Base-by-base conservation (phyloP, 1,140 invertebrate species). In the Zaprionus inermis region DNA sequence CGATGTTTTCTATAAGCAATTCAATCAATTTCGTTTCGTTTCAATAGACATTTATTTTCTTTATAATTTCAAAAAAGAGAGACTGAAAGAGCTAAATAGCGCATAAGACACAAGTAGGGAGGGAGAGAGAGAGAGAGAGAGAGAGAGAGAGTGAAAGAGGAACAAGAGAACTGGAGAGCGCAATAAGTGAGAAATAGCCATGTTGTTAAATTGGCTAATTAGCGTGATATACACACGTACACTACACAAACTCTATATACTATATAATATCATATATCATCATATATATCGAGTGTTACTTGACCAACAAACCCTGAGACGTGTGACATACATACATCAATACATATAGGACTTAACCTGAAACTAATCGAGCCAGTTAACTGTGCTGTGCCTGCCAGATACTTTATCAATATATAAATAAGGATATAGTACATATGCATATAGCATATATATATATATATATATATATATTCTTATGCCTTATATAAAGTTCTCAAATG, bases 1-100 rank as follows among this genome's bases (percentile, higher is more conserved):
- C 3, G 9, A 20, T 18, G 18, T 11, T 30, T 7, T 11, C 10
- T 30, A 16, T 34, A 67, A 68, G 46, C 70, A 68, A 58, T 59
- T 16, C 30, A 61, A 61, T 61, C 24, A 51, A 59, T 72, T 72
- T 54, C n/a, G 11, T 72, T 66, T 54, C 28, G 20, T 66, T 68
- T 66, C 46, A 72, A 46, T 67, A 54, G 7, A 46, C 51, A 72
- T 72, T 67, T 72, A 72, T 72, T 65, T 72, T 24, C 46, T 68
- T 60, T 44, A 36, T 54, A 63, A 28, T 63, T 55, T 18, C 44
- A 61, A 60, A 44, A 22, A 52, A 12, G 24, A 14, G 38, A 22
- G 28, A 30, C 16, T 41, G 22, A 59, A 14, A 36, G n/a, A 30
- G 22, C 55, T 18, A 44, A 16, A 44, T 12, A 52, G 20, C 34